Evolutionary conservation across 2,113 vertebrate genomes (phyloP).

Genomic region (Motacilla tschutschensis): DNA sequence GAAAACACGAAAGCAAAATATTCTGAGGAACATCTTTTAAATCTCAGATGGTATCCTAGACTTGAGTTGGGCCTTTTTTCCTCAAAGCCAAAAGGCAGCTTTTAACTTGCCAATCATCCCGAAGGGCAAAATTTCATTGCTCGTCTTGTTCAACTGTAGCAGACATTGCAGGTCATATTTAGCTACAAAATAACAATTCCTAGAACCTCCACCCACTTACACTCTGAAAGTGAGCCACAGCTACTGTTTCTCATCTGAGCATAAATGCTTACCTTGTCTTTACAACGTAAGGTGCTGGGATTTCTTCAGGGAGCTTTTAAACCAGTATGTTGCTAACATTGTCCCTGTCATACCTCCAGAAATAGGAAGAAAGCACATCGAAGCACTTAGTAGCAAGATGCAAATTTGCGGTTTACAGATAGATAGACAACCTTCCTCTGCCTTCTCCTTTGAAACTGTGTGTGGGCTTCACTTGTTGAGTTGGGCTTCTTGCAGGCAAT

Average conservation of each 20-base stretch:
- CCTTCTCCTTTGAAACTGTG: constrained; percentile 74
- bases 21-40: not conserved
- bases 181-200: not conserved
- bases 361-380: constrained; percentile 50
- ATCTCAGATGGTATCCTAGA: not conserved
- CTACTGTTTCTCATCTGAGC: not conserved
- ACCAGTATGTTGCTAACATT: constrained; percentile 56
- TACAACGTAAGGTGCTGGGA: constrained; percentile 37
- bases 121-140: not conserved
- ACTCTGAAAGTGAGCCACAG: not conserved
- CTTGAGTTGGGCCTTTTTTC: not conserved
- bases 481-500: constrained; percentile 74
- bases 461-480: constrained; percentile 69
- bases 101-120: not conserved
- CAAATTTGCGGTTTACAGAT: constrained; percentile 23
- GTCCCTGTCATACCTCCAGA: constrained; percentile 60
- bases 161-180: not conserved
- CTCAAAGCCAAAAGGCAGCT: not conserved
- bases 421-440: constrained; percentile 36
- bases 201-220: not conserved
- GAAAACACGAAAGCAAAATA: not conserved
- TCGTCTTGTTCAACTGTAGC: not conserved
- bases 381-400: constrained; percentile 56
- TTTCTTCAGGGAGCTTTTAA: constrained; percentile 66
- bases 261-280: constrained; percentile 69